Evolutionary conservation across 2,888 invertebrate genomes (phyloP).

Genomic region (Hedychridium roseum): DNA sequence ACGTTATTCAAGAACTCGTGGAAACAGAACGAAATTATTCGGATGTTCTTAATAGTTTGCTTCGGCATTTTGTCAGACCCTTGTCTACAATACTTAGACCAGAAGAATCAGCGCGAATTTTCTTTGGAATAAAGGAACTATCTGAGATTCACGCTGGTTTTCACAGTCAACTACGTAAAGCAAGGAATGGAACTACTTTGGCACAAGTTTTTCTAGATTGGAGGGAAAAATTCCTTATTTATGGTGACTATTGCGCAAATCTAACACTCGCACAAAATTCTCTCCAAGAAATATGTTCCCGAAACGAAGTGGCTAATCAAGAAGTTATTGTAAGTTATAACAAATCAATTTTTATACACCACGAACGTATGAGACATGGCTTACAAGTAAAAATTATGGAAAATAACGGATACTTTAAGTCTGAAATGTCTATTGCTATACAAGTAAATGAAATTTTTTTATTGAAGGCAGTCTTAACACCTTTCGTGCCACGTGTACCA

Average conservation of each 20-base stretch:
- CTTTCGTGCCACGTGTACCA: too few species aligned
- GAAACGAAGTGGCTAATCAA: slow-evolving; percentile 72
- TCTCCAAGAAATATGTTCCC: slow-evolving; percentile 79
- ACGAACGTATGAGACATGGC: too few species aligned
- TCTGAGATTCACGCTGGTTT: slow-evolving; percentile 87
- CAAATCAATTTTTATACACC: neutral
- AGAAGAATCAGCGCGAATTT: slow-evolving; percentile 82
- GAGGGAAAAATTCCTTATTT: slow-evolving; percentile 89
- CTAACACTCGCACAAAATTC: slow-evolving; percentile 87
- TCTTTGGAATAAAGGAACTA: slow-evolving; percentile 89
- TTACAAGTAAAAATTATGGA: too few species aligned
- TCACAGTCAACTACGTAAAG: slow-evolving; percentile 80
- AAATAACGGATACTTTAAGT: too few species aligned
- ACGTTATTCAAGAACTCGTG: slow-evolving; percentile 90
- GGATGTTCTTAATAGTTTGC: slow-evolving; percentile 87
- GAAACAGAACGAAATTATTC: slow-evolving; percentile 98
- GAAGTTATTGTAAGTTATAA: slow-evolving; percentile 71
- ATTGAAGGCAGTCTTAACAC: too few species aligned
- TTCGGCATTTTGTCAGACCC: slow-evolving; percentile 81
- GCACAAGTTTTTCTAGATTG: slow-evolving; percentile 86
- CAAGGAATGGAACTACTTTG: slow-evolving; percentile 69
- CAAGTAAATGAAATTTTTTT: too few species aligned
- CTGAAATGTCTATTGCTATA: too few species aligned
- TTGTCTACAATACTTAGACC: slow-evolving; percentile 75
- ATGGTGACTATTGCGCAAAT: slow-evolving; percentile 96